Conservation (phyloP, 2,113 vertebrate genomes). For the Gracilinanus agilis region DNA sequence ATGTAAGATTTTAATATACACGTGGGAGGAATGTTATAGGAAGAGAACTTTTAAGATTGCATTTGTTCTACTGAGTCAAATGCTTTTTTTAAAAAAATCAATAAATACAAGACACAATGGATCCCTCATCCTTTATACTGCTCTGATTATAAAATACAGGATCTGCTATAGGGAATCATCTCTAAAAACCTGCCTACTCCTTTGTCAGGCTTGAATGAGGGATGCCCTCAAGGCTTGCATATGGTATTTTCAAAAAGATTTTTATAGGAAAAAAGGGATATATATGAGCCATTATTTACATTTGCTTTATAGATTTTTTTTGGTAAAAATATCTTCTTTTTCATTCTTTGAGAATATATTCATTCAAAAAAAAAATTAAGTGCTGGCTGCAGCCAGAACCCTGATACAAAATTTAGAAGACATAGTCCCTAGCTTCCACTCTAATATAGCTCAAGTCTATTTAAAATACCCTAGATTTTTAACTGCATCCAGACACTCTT, state of each 20-base stretch:
- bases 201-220: not conserved
- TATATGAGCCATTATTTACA: not conserved
- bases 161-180: not conserved
- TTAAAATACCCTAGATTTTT: not conserved
- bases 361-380: not conserved
- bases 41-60: not conserved
- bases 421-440: not conserved
- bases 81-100: not conserved
- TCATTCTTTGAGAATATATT: not conserved
- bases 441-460: not conserved
- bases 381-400: not conserved
- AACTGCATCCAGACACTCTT: not conserved
- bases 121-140: not conserved
- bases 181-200: not conserved
- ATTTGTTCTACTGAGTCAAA: not conserved
- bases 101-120: not conserved
- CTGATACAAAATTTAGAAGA: not conserved
- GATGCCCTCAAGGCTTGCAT: not conserved
- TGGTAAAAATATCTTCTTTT: not conserved
- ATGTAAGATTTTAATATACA: not conserved
- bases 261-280: not conserved
- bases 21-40: not conserved
- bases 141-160: not conserved
- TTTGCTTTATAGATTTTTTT: not conserved
- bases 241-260: not conserved